A percentile compares a stretch with the other conserved stretches of the same genome.
phyloP scores from a whole-genome alignment of 2,797 vertebrate species.

The Prunella strophiata region DNA sequence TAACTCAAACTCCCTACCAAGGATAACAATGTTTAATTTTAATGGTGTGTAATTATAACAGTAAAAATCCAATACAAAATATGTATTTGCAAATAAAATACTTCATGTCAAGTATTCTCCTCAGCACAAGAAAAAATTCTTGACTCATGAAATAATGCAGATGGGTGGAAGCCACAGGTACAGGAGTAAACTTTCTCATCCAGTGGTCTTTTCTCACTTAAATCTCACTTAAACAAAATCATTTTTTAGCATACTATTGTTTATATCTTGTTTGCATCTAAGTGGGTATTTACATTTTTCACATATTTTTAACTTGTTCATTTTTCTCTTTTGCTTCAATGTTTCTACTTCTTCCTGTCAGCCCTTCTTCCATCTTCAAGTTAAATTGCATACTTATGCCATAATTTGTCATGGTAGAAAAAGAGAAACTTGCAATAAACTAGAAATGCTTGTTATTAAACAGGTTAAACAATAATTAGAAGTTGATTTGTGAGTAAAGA shows the following conservation, averaged over 20 bases:
- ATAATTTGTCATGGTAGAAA: neutral
- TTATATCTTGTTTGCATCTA: neutral
- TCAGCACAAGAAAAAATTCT: neutral
- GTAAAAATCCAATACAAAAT: neutral
- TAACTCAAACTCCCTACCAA: neutral
- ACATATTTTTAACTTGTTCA: neutral
- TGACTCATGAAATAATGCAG: neutral
- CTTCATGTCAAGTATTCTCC: neutral
- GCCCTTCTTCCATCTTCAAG: neutral
- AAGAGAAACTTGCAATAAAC: neutral
- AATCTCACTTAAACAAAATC: neutral
- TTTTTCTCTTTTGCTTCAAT: neutral
- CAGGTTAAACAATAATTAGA: neutral
- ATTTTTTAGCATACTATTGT: neutral
- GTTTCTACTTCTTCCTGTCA: neutral
- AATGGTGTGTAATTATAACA: neutral
- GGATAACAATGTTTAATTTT: neutral
- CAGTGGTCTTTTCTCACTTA: neutral
- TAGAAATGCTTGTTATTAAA: neutral
- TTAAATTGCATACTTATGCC: neutral
- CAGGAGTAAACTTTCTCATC: neutral
- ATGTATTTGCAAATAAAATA: neutral
- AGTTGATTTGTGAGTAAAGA: neutral
- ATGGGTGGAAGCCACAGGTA: neutral
- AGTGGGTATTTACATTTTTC: neutral